Evolutionary conservation across 2,113 vertebrate species (phyloP).

Genomic region (Centropus unirufus): DNA sequence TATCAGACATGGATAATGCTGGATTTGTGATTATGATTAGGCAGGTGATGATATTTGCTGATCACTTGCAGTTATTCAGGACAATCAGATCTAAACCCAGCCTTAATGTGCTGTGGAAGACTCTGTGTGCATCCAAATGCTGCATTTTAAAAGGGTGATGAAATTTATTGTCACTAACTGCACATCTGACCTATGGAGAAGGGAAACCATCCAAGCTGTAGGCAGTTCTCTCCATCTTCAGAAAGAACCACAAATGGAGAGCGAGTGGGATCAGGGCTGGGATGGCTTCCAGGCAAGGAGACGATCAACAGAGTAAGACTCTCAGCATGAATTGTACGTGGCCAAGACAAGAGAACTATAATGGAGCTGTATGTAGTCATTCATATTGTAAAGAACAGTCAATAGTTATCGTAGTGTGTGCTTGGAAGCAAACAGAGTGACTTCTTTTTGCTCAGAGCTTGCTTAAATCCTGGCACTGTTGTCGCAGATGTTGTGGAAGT

Average conservation of each 20-base stretch:
- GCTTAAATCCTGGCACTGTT: neutral
- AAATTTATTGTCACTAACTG: neutral
- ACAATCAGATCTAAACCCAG: neutral
- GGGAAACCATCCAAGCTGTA: neutral
- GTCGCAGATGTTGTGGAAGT: neutral
- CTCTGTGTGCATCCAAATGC: neutral
- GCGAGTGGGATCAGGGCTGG: neutral
- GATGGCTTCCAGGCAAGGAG: neutral
- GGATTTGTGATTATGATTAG: neutral
- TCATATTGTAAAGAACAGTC: neutral
- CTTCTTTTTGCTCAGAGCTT: neutral
- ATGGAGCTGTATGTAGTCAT: neutral
- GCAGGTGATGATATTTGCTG: fast-evolving
- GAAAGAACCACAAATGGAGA: neutral
- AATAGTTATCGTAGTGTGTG: neutral
- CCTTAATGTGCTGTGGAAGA: neutral
- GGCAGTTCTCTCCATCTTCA: neutral
- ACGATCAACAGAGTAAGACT: neutral
- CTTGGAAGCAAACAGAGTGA: neutral
- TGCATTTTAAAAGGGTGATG: neutral
- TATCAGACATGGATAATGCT: neutral
- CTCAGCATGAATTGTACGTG: neutral
- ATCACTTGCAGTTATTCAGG: neutral
- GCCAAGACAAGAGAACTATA: neutral
- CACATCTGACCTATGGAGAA: neutral